phyloP scores from a whole-genome alignment of 2,113 vertebrate species.

The Saguinus midas region DNA sequence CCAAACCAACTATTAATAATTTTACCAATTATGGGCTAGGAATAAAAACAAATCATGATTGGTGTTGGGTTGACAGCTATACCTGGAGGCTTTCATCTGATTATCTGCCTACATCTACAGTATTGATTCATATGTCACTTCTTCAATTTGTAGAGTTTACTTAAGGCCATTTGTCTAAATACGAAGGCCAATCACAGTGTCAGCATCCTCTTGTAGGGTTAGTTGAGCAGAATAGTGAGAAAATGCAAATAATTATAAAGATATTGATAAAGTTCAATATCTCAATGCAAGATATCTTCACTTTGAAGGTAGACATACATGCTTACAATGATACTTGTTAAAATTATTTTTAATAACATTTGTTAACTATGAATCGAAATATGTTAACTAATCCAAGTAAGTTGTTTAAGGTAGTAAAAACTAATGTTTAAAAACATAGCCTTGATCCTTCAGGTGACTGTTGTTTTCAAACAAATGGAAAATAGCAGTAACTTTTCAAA shows the following conservation, averaged over 20 bases:
- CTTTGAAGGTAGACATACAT: not conserved
- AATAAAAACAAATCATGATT: not conserved
- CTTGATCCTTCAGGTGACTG: not conserved
- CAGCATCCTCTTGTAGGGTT: not conserved
- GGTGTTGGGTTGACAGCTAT: not conserved
- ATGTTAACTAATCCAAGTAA: constrained; percentile 20
- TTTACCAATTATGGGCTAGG: not conserved
- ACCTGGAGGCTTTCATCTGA: not conserved
- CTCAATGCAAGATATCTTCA: not conserved
- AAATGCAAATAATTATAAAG: too few relatives aligned
- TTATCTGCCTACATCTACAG: not conserved
- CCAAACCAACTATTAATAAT: not conserved
- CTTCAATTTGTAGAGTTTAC: not conserved
- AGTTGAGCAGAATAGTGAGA: not conserved
- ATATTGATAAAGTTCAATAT: not conserved
- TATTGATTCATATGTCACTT: not conserved
- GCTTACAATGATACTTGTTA: not conserved
- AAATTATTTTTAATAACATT: not conserved
- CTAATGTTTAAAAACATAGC: too few relatives aligned
- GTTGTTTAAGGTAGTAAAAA: not conserved
- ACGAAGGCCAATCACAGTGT: not conserved
- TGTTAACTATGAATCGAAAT: not conserved
- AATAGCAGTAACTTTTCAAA: not conserved
- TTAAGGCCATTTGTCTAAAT: not conserved
- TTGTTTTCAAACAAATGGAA: not conserved